Evolutionary conservation across 2,797 vertebrate species (phyloP), one percentile per base, ranked within the genome.

Genomic region (Propithecus deckenii): DNA sequence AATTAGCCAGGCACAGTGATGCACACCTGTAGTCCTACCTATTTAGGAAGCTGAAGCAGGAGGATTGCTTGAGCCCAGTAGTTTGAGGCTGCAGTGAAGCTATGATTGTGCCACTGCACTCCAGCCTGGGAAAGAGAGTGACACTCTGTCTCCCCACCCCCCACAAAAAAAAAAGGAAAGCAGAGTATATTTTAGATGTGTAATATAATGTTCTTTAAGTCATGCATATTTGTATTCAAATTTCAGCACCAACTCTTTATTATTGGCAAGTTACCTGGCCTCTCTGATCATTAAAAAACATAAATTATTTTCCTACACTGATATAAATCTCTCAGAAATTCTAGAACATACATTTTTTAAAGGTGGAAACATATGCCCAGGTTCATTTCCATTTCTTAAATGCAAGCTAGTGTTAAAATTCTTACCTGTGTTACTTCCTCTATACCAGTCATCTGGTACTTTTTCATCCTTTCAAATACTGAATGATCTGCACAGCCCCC

Each of bases 401-500:
- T 22, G 38, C 35, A 86, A 96, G 38, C 75, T 67, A 87, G 50
- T 76, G 32, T 43, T 95, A 71, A 74, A 91, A 71, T 63, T 85
- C 98, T 98, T 99, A 99, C 99, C 99, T 99, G 98, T 88, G 95
- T 95, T 41, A 98, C 97, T 65, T 99, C 98, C 91, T 99, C 98
- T 96, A 98, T 96, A 89, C 98, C 99, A 61, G 99, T 99, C 93
- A 98, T 98, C 98, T 99, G 99, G 98, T 99, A 99, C 93, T 98
- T 99, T 98, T 96, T 99, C 99, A 99, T 99, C 98, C 98, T 99
- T 98, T 99, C 99, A 98, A 99, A 99, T 80, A 99, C 99, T 0
- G 99, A 99, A 98, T 99, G 99, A 98, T 99, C 99, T 80, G 99
- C 99, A 96, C 99, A 99, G 97, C 99, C 99, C 30, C 99, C 99